A percentile compares a stretch with the other conserved stretches of the same genome.
Conservation (phyloP, 1,140 invertebrate species). For the Adelges cooleyi region DNA sequence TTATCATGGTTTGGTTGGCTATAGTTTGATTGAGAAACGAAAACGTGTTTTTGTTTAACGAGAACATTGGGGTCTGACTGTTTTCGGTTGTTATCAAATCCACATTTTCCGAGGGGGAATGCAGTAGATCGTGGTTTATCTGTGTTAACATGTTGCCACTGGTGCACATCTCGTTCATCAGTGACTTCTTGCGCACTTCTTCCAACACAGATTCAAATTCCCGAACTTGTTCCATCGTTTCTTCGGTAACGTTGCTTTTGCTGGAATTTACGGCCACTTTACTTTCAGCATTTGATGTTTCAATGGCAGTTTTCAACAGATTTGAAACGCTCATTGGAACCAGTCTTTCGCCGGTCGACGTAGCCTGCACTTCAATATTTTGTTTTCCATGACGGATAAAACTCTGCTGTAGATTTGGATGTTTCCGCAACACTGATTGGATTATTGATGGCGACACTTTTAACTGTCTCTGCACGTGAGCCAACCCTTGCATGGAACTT, state of each 20-base stretch:
- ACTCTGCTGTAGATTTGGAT: constrained; percentile 15
- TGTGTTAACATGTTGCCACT: constrained; percentile 7
- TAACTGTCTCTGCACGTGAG: constrained; percentile 6
- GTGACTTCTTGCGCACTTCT: constrained; percentile 44
- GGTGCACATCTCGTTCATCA: constrained; percentile 50
- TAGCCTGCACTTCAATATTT: constrained; percentile 8
- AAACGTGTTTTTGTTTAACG: constrained; percentile 16
- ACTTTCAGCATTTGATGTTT: neutral
- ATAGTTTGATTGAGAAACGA: constrained; percentile 21
- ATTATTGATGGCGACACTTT: neutral
- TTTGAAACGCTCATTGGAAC: neutral
- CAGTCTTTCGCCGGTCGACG: neutral
- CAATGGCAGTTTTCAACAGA: neutral
- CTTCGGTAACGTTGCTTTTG: constrained; percentile 38
- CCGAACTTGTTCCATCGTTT: constrained; percentile 59
- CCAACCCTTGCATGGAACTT: neutral
- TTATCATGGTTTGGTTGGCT: neutral
- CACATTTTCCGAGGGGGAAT: constrained; percentile 20
- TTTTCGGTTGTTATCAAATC: constrained; percentile 1
- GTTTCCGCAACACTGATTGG: neutral
- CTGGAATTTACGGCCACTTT: neutral
- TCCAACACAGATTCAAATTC: constrained; percentile 73
- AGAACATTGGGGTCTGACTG: neutral
- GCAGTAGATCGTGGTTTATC: constrained; percentile 27
- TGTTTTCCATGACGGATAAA: constrained; percentile 15